These are phyloP conservation scores for Channallabes apus DNA, from an alignment of 2,797 vertebrate species.

Conservation along the genomic window DNA sequence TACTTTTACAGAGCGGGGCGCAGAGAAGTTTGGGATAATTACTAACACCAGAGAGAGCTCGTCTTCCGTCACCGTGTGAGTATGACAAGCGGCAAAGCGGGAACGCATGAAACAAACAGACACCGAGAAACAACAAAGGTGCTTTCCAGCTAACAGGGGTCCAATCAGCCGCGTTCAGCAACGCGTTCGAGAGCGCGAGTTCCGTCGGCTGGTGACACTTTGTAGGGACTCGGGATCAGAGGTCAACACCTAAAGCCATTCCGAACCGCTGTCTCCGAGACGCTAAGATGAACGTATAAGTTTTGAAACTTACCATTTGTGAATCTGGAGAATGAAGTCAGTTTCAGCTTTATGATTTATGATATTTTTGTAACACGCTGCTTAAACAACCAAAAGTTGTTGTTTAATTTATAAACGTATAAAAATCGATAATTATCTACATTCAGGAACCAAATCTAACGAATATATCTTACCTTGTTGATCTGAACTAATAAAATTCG, in stretches of 20 bases:
- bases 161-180: conserved; percentile 78
- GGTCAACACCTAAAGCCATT: conserved; percentile 70
- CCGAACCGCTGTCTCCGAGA: conserved; percentile 36
- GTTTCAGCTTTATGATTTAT: not conserved
- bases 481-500: not conserved
- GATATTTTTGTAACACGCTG: not conserved
- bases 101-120: conserved; percentile 54
- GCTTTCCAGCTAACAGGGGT: conserved; percentile 71
- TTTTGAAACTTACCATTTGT: conserved; percentile 62
- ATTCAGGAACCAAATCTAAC: not conserved
- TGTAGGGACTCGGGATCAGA: conserved; percentile 69
- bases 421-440: not conserved
- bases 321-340: not conserved
- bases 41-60: conserved; percentile 65
- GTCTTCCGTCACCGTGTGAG: conserved; percentile 73
- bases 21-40: conserved; percentile 79
- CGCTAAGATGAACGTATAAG: conserved; percentile 19
- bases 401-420: not conserved
- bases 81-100: conserved; percentile 53
- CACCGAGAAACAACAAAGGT: conserved; percentile 62
- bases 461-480: not conserved
- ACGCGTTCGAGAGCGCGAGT: conserved; percentile 61
- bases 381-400: not conserved
- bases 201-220: conserved; percentile 74
- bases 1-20: conserved; percentile 63